A percentile compares a stretch with the other conserved stretches of the same genome.
phyloP scores from a whole-genome alignment of 2,113 vertebrate species.

The Hippocampus barbouri region DNA sequence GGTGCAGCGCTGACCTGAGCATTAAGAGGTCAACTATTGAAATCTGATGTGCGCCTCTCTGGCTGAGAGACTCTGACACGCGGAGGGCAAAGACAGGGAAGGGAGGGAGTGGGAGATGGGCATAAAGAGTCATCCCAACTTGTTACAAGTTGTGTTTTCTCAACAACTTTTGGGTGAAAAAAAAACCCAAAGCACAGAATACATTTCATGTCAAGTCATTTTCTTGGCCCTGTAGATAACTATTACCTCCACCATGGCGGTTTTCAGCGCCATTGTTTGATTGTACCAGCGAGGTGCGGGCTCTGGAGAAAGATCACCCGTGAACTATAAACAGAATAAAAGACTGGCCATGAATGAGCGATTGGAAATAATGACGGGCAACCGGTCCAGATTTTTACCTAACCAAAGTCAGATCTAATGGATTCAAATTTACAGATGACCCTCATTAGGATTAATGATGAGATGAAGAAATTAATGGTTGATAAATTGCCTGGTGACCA shows the following conservation, averaged over 20 bases:
- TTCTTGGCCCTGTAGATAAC: not conserved
- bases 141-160: constrained; percentile 6
- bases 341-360: no score
- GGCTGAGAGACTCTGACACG: constrained; percentile 71
- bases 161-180: not conserved
- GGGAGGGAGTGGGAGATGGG: constrained; percentile 34
- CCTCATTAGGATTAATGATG: no score
- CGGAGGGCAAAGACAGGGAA: constrained; percentile 56
- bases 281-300: not conserved
- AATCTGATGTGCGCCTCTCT: constrained; percentile 76
- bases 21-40: constrained; percentile 81
- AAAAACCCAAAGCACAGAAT: constrained; percentile 4
- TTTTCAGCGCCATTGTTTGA: not conserved
- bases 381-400: no score
- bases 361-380: no score
- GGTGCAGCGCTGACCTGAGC: constrained; percentile 73
- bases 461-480: no score
- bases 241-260: not conserved
- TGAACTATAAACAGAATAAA: no score
- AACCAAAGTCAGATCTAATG: no score
- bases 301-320: not conserved
- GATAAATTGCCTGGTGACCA: no score
- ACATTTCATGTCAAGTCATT: not conserved
- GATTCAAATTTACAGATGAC: no score
- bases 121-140: constrained; percentile 22